These are phyloP conservation scores for Prietella phreatophila DNA, from an alignment of 2,113 vertebrate species.

Conservation along the genomic window DNA sequence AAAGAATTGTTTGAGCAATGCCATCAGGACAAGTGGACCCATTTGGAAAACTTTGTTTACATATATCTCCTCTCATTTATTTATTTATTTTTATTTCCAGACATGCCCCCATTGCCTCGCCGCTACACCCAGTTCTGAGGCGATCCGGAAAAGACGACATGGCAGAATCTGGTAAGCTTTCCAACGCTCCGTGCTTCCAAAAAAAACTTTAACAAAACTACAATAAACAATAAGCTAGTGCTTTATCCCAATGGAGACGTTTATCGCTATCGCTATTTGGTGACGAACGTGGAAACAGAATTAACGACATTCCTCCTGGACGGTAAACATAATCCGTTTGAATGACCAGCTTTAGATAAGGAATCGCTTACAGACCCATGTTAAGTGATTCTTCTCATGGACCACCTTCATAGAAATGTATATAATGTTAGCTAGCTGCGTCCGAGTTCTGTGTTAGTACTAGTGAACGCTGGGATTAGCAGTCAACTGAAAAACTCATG, in stretches of 20 bases:
- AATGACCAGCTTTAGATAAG: not conserved
- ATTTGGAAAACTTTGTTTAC: not conserved
- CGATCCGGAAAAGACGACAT: no score
- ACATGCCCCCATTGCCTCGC: not conserved
- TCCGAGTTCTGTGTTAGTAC: not conserved
- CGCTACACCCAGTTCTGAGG: not conserved
- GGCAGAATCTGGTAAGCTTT: no score
- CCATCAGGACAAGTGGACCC: not conserved
- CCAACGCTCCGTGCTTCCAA: no score
- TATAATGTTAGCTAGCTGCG: not conserved
- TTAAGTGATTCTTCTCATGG: not conserved
- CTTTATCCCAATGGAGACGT: no score
- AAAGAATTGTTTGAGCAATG: not conserved
- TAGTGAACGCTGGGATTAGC: not conserved
- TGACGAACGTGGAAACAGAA: no score
- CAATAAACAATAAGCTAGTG: not conserved
- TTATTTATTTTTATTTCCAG: not conserved
- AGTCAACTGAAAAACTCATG: not conserved
- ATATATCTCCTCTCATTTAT: not conserved
- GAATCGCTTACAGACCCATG: not conserved
- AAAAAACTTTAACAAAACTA: not conserved
- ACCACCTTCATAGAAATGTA: not conserved
- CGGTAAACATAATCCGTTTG: not conserved
- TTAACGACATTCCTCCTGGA: no score
- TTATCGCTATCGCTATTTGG: no score